phyloP scores from a whole-genome alignment of 2,797 vertebrate species.

The Pipistrellus pipistrellus region DNA sequence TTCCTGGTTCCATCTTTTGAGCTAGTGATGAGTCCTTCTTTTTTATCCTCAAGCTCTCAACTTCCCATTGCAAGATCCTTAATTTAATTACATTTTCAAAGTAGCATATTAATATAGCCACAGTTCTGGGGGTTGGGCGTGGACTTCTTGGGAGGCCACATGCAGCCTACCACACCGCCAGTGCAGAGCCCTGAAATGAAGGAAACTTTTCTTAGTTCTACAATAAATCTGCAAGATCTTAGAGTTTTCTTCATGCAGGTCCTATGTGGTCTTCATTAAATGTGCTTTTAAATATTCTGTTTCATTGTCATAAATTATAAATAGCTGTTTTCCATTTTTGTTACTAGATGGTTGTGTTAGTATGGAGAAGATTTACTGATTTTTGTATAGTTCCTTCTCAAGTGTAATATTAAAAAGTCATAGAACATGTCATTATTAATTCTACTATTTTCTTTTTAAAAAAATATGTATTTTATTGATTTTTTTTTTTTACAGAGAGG shows the following conservation, averaged over 20 bases:
- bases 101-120: not conserved
- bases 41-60: not conserved
- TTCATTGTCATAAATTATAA: conserved; percentile 18
- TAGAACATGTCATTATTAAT: conserved; percentile 4
- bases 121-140: not conserved
- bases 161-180: not conserved
- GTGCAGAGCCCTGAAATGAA: not conserved
- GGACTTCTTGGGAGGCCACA: not conserved
- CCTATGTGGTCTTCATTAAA: not conserved
- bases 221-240: conserved; percentile 38
- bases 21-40: not conserved
- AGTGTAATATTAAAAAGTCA: conserved; percentile 9
- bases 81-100: not conserved
- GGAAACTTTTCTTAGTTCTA: not conserved
- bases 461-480: too few relatives aligned
- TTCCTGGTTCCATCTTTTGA: not conserved
- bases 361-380: conserved; percentile 30
- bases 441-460: conserved; percentile 47
- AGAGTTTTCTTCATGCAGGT: conserved; percentile 22
- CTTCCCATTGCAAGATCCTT: not conserved
- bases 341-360: conserved; percentile 28
- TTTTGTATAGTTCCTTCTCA: conserved; percentile 42
- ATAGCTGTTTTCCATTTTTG: not conserved
- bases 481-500: too few relatives aligned
- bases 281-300: conserved; percentile 49